Evolutionary conservation across 2,113 vertebrate genomes (phyloP), one percentile per base, ranked within the genome.

Genomic region (Archocentrus centrarchus): DNA sequence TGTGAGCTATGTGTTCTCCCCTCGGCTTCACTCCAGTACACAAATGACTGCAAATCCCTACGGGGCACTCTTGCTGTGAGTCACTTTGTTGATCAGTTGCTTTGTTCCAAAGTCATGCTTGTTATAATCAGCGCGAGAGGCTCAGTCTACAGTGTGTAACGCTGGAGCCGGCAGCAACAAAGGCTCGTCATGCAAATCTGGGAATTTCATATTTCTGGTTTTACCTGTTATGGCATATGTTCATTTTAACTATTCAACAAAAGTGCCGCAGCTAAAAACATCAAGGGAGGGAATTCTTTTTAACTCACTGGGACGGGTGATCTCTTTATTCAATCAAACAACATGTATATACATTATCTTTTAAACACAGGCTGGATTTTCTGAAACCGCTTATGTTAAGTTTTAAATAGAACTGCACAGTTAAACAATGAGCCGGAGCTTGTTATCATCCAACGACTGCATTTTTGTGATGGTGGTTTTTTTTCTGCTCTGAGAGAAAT

Each of bases 11-110:
- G 76, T 81, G 86, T 80, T 81, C 59, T 85, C 73, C 60, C 83
- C 41, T 70, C 10, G 22, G 81, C 86, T 58, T 82, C 66, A 62
- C 82, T 88, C 60, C 64, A 50, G 11, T 41, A 81, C 81, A 75
- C 77, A 90, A 75, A 89, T 83, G 84, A 80, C 77, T 86, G 79
- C 90, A 64, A 27, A 62, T 79, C 78, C 84, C 89, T n/a, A 17
- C 61, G 75, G 88, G 81, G 50, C 76, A 11, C 11, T 75, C 35
- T 70, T 17, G 37, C 73, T 80, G 59, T 47, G 24, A 55, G 44
- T 63, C 63, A 41, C 39, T 85, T 41, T 86, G 81, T 77, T 79
- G 70, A 80, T 86, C 30, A 37, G 47, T 60, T 59, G 44, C 80
- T 86, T 86, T 82, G 78, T 89, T 89, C 63, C 64, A 39, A 79